Base-by-base conservation (phyloP, 2,888 invertebrate species). In the Heliconius ethilla region DNA sequence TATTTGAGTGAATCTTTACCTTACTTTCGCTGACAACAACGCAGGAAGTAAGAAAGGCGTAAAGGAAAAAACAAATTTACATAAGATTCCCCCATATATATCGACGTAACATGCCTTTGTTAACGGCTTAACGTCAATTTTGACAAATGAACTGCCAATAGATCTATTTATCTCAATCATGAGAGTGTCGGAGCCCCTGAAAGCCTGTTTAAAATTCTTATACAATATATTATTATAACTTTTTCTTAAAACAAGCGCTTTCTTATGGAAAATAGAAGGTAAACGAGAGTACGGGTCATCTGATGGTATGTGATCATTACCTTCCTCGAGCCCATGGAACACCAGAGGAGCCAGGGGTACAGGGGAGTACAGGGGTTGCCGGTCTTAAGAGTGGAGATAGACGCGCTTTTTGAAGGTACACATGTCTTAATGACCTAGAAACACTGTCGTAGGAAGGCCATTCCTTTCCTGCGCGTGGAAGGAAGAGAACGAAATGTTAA, bases 81-180 rank as follows among this genome's bases (percentile, higher is more conserved):
- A 29, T 62, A 62, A 59, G 37, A 62, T 25, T 15, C 37, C n/a
- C 37, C 18, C 9, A 18, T n/a, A 73, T 73, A 27, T 74, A 74
- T 74, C 37, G 63, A 51, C 66, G 70, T 66, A 74, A 40, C 13
- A 55, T 76, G 40, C 80, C 73, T 70, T 78, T 80, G 78, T 80
- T 73, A 70, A 51, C 63, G 76, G 78, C 78, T 76, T 72, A 75
- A 70, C 70, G 45, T 76, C 76, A 59, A 78, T 76, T 76, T 80
- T 80, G 80, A 80, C 78, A 79, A 79, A 81, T 67, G 79, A 81
- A 75, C 51, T 67, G 76, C 66, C 70, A 70, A 79, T 78, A 79
- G 74, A 79, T 40, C 67, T 67, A 67, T 81, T 76, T 78, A 78
- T 79, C 78, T 81, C 79, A 76, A 81, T 79, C 79, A 79, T 72